Evolutionary conservation across 30 jellyfish, hydroid and myxozoan species (phyloP), one percentile per base, ranked within the genome.

Genomic region (Turritopsis dohrnii): DNA sequence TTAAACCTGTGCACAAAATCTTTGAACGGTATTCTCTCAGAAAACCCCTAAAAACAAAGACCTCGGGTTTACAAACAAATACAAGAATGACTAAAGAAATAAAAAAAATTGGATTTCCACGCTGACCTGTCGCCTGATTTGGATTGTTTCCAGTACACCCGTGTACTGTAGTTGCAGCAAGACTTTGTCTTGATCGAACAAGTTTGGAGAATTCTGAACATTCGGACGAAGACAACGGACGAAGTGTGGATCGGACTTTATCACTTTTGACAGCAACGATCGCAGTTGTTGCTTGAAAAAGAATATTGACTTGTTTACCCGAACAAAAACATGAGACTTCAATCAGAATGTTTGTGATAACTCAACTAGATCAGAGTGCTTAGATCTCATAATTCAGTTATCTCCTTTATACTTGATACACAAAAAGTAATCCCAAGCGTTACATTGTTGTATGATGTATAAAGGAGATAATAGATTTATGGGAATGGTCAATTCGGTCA

Each of bases 141-240:
- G 83, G 23, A 96, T 76, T 28, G 99, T 94, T 83, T 94, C 99
- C 76, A 94, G 88, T 66, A 94, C 99, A n/a, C 99, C 99, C 25
- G 99, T 94, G 85, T 86, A 89, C 7, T 92, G 89, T 66, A 94
- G 79, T 79, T 94, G 99, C 24, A 81, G 71, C 95, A 89, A 28
- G 71, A 94, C 99, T 84, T 89, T 94, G 18, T 74, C 89, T 60
- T 85, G 88, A 71, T 89, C 97, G 54, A 94, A 86, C 24, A 27
- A 1, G 54, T 79, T 84, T 13, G 99, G 97, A 7, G 72, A 27
- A 74, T 94, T 94, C 72, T 82, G 84, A 52, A 85, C 28, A 82
- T 94, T 94, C 1, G 99, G 99, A 17, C 99, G 99, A 53, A 94
- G 79, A 82, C 99, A 94, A 1, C 99, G 94, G 30, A 94, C 96